Conservation (phyloP, 2,797 vertebrate genomes). For the Gadopsis marmoratus region DNA sequence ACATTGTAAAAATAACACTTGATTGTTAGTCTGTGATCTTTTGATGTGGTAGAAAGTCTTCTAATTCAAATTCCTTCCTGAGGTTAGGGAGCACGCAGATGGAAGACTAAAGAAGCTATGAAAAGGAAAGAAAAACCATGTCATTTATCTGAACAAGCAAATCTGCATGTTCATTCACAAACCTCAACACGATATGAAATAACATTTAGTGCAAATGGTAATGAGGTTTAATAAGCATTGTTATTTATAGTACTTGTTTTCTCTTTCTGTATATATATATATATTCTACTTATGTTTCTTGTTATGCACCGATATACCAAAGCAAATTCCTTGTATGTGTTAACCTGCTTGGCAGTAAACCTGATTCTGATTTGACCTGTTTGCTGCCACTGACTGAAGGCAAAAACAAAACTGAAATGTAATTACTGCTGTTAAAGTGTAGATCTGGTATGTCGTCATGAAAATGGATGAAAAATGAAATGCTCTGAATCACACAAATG, state of each 20-base stretch:
- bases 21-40: slow-evolving; percentile 69
- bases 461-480: slow-evolving; percentile 32
- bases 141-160: slow-evolving; percentile 56
- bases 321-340: too few species aligned
- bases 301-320: too few species aligned
- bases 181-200: background rate
- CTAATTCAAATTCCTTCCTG: slow-evolving; percentile 92
- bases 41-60: slow-evolving; percentile 84
- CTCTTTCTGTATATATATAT: too few species aligned
- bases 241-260: background rate
- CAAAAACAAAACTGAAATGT: slow-evolving; percentile 16
- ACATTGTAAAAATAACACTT: slow-evolving; percentile 74
- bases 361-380: background rate
- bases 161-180: slow-evolving; percentile 27
- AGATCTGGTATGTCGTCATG: slow-evolving; percentile 18
- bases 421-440: slow-evolving; percentile 7
- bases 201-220: slow-evolving; percentile 12
- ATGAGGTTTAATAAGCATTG: slow-evolving; percentile 4
- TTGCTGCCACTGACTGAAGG: slow-evolving; percentile 19
- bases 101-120: slow-evolving; percentile 93
- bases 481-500: slow-evolving; percentile 36
- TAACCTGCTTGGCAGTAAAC: too few species aligned
- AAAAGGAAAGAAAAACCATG: slow-evolving; percentile 76
- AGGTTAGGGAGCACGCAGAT: slow-evolving; percentile 89
- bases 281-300: too few species aligned